Conservation (phyloP, 92 coral and sea anemone species). For the Desmophyllum pertusum region DNA sequence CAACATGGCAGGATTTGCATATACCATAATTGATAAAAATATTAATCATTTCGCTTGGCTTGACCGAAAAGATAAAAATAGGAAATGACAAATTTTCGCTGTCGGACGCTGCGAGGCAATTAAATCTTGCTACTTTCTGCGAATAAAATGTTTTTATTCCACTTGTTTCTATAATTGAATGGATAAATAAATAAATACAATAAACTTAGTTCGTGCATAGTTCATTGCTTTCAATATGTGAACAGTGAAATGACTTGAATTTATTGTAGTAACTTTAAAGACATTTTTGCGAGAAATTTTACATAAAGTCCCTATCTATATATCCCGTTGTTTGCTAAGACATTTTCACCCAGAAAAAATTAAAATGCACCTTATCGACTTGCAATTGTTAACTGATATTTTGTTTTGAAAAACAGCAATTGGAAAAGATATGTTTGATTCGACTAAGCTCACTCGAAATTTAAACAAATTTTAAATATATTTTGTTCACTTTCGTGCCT, state of each 20-base stretch:
- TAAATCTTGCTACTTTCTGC: neutral
- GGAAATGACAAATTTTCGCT: neutral
- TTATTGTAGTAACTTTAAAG: neutral
- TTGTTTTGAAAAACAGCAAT: neutral
- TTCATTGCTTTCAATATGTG: neutral
- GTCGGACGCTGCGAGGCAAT: neutral
- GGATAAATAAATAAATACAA: neutral
- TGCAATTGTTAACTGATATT: neutral
- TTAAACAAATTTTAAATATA: neutral
- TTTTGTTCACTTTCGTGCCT: neutral
- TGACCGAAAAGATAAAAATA: neutral
- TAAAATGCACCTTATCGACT: neutral
- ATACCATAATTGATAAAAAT: neutral
- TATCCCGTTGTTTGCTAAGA: neutral
- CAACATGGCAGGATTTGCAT: constrained; percentile 8
- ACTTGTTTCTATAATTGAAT: constrained; percentile 3
- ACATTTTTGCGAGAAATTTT: neutral
- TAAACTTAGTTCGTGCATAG: neutral
- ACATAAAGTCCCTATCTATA: neutral
- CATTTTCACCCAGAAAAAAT: neutral
- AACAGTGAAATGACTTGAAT: neutral
- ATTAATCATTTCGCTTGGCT: neutral
- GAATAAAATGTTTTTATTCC: neutral
- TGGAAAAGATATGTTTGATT: neutral
- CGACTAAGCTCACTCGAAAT: neutral